A percentile compares a stretch with the other conserved stretches of the same genome.
phyloP scores from a whole-genome alignment of 2,113 vertebrate genomes.

The Theropithecus gelada region DNA sequence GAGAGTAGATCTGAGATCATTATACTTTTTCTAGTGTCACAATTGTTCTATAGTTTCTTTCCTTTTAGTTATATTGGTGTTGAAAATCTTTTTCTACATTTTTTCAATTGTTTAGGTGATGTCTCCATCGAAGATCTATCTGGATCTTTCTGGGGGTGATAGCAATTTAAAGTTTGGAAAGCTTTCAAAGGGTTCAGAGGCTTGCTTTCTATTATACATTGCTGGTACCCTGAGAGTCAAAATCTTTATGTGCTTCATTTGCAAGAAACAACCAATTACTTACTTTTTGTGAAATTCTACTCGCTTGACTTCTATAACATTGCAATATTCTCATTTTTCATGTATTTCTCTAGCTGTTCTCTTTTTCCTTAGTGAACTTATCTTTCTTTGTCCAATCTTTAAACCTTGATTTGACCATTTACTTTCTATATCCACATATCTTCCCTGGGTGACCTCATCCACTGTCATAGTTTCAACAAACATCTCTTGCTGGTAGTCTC shows the following conservation, averaged over 20 bases:
- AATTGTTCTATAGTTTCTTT: background rate
- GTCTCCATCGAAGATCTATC: background rate
- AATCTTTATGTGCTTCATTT: background rate
- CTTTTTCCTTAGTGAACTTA: background rate
- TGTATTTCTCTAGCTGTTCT: background rate
- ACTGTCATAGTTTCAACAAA: background rate
- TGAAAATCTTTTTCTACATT: background rate
- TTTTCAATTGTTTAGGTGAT: background rate
- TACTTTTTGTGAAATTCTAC: background rate
- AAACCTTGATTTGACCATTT: background rate
- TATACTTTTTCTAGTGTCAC: background rate
- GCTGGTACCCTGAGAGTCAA: background rate
- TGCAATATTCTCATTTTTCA: background rate
- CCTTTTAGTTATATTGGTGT: background rate
- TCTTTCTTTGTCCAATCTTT: background rate
- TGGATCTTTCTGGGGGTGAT: background rate
- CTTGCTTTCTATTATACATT: background rate
- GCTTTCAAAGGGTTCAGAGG: background rate
- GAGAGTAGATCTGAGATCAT: background rate
- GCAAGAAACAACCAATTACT: background rate
- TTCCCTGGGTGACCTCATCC: background rate
- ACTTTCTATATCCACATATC: background rate
- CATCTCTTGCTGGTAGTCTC: background rate
- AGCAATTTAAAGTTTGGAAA: background rate
- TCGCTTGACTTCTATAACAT: background rate